Evolutionary conservation across 2,113 vertebrate species (phyloP).

Genomic region (Equus quagga): DNA sequence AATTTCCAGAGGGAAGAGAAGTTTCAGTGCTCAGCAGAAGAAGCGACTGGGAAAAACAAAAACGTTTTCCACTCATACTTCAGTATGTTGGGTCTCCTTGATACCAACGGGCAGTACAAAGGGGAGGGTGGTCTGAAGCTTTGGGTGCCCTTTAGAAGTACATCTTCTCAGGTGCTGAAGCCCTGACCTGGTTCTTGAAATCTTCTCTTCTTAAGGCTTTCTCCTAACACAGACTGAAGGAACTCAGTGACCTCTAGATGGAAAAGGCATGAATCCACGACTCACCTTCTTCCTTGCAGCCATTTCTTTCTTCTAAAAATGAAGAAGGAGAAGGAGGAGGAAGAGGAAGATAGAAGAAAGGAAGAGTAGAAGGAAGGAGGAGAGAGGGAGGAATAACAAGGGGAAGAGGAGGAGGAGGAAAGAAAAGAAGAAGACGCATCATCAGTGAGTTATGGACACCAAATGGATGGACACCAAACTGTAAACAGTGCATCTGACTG

Average conservation of each 20-base stretch:
- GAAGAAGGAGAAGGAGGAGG: background rate
- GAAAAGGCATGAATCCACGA: rapidly evolving
- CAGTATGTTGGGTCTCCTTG: no score
- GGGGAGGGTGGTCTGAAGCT: no score
- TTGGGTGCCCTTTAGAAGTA: background rate
- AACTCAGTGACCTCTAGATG: rapidly evolving
- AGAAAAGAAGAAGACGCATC: background rate
- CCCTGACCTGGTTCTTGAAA: background rate
- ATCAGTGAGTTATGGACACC: background rate
- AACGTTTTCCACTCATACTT: background rate
- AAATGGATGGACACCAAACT: background rate
- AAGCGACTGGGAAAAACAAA: background rate
- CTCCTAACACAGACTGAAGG: no score
- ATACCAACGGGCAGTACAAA: background rate
- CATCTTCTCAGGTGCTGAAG: no score
- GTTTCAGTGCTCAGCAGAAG: background rate
- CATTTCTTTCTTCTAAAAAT: conserved; percentile 54
- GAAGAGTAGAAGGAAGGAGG: background rate
- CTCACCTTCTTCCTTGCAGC: conserved; percentile 66
- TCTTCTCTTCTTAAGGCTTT: background rate
- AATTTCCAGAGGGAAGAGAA: background rate
- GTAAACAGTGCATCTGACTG: background rate
- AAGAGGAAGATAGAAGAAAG: background rate
- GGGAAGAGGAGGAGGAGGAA: background rate
- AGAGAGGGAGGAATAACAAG: no score